A percentile compares a stretch with the other conserved stretches of the same genome.
Conservation (phyloP, 1,140 invertebrate species). For the Drosophila leontia region DNA sequence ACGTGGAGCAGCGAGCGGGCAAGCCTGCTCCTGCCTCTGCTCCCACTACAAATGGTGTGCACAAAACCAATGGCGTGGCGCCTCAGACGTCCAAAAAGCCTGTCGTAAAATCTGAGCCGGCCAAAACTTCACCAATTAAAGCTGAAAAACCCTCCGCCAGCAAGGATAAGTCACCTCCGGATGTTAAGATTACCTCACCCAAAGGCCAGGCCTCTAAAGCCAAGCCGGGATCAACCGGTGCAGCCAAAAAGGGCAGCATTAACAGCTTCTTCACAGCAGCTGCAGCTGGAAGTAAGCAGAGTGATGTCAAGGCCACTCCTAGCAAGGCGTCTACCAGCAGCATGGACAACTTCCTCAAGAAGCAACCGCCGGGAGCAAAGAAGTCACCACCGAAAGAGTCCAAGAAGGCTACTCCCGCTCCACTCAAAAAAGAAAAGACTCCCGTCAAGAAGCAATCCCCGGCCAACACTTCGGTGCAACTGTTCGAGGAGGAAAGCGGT, state of each 20-base stretch:
- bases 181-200: slow-evolving; percentile 49
- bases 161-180: slow-evolving; percentile 28
- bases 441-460: slow-evolving; percentile 36
- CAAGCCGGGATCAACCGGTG: slow-evolving; percentile 25
- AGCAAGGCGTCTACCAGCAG: slow-evolving; percentile 43
- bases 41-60: slow-evolving; percentile 33
- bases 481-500: slow-evolving; percentile 60
- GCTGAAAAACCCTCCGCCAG: slow-evolving; percentile 1
- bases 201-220: slow-evolving; percentile 42
- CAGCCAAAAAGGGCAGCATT: slow-evolving; percentile 66
- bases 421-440: slow-evolving; percentile 2
- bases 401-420: not conserved
- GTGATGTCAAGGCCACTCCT: slow-evolving; percentile 59
- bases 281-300: slow-evolving; percentile 36
- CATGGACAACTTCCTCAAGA: slow-evolving; percentile 76
- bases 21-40: not conserved
- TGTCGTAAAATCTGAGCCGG: slow-evolving; percentile 11
- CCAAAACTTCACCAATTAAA: slow-evolving; percentile 38
- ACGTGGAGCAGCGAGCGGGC: slow-evolving; percentile 31
- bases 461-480: slow-evolving; percentile 68
- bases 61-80: slow-evolving; percentile 25
- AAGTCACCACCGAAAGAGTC: slow-evolving; percentile 31
- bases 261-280: slow-evolving; percentile 66
- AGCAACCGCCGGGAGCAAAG: slow-evolving; percentile 53
- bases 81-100: slow-evolving; percentile 13